Base-by-base conservation (phyloP, 37 sponge, comb jelly and placozoan genomes). In the Eunapius fragilis region DNA sequence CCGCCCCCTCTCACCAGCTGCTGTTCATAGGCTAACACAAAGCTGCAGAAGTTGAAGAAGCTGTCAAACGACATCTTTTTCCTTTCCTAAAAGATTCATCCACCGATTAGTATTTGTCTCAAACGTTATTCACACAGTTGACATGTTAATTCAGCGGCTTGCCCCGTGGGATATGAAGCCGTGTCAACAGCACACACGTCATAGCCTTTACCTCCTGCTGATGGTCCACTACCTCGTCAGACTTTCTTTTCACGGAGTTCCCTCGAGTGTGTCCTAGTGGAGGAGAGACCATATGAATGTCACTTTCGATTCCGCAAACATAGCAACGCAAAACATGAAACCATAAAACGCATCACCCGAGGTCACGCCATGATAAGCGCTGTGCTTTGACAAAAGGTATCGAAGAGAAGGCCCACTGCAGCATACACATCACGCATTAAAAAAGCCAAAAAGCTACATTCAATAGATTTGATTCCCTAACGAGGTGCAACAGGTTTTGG, bases 21-120 rank as follows among this genome's bases (percentile, higher is more conserved):
- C 47, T 84, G 83, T 79, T 92, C 93, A 45, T 88, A 92, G 2
- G 84, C 93, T 6, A 92, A 84, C 3, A 92, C 93, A 45, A 88
- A 84, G 47, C 67, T 85, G 68, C 93, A 92, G 31, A 92, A 88
- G 24, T 49, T 89, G 84, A 78, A 87, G 71, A 88, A 88, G 76
- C 89, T 86, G 33, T 86, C 82, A 45, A 85, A 80, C 26, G 80
- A 81, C n/a, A 70, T 73, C 36, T 68, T 74, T 12, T 31, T 72
- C 34, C 80, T 79, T 24, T 37, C 70, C 58, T 58, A 58, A 58
- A n/a, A 58, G 58, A 58, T 58, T 58, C 19, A 58, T 58, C 14
- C 58, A 11, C 58, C 14, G 58, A 58, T 58, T 58, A 58, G 58
- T 19, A 58, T 19, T 17, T 12, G 22, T 19, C 17, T n/a, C 47